A percentile compares a stretch with the other conserved stretches of the same genome.
These are phyloP conservation scores for Apamea sordens DNA, from an alignment of 2,888 invertebrate genomes.

Conservation along the genomic window DNA sequence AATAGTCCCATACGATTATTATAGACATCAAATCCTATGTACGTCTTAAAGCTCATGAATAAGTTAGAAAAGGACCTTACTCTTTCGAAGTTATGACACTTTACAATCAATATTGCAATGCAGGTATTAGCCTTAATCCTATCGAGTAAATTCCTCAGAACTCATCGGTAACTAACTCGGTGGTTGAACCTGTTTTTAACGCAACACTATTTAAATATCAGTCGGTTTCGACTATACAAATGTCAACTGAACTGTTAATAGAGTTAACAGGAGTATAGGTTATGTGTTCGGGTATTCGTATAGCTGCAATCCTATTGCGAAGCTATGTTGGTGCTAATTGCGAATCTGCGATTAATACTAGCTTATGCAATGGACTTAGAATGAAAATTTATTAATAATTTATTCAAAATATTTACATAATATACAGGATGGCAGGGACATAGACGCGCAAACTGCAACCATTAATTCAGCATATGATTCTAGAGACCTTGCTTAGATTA, in stretches of 20 bases:
- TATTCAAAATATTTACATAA: background rate
- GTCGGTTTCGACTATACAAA: conserved; percentile 56
- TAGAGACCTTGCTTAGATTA: no score
- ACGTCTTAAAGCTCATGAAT: background rate
- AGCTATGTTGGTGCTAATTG: conserved; percentile 28
- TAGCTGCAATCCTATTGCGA: conserved; percentile 17
- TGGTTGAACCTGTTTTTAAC: conserved; percentile 61
- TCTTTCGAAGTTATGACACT: conserved; percentile 33
- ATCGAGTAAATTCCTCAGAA: conserved; percentile 47
- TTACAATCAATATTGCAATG: conserved; percentile 41
- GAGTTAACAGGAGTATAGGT: conserved; percentile 48
- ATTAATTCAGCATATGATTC: no score
- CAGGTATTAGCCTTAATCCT: conserved; percentile 51
- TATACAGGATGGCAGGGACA: no score
- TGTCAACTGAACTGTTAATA: conserved; percentile 57
- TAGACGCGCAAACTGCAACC: no score
- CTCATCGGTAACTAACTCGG: conserved; percentile 52
- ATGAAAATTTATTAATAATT: conserved; percentile 8
- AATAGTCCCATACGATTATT: background rate
- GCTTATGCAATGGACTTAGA: background rate
- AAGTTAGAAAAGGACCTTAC: conserved; percentile 22
- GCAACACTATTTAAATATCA: conserved; percentile 67
- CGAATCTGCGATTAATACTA: conserved; percentile 4
- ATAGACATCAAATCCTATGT: background rate
- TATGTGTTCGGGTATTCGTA: conserved; percentile 23